Evolutionary conservation across 2,888 invertebrate species (phyloP).

Genomic region (Bursaphelenchus okinawaensis): DNA sequence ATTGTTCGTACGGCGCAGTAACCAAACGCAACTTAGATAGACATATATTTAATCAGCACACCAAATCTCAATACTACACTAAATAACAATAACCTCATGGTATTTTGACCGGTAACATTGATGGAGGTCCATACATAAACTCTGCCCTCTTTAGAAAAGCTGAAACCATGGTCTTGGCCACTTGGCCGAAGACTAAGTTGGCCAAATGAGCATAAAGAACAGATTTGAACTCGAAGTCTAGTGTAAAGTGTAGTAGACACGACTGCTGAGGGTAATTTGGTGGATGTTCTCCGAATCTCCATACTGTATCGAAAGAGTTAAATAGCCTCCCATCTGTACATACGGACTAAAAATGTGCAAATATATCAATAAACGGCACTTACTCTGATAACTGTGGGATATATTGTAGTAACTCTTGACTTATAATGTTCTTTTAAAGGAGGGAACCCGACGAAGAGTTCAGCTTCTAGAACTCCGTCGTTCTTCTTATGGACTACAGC

Average conservation of each 20-base stretch:
- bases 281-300: conserved; percentile 83
- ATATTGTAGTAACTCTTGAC: conserved; percentile 46
- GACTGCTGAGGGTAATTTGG: conserved; percentile 59
- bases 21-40: conserved; percentile 55
- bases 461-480: conserved; percentile 27
- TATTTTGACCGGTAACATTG: neutral
- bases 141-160: conserved; percentile 83
- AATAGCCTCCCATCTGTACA: conserved; percentile 84
- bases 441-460: conserved; percentile 49
- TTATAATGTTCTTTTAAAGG: conserved; percentile 44
- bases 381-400: conserved; percentile 48
- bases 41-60: conserved; percentile 52
- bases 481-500: conserved; percentile 31
- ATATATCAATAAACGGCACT: conserved; percentile 6
- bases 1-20: conserved; percentile 41
- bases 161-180: conserved; percentile 75
- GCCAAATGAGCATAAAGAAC: conserved; percentile 80
- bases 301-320: conserved; percentile 78
- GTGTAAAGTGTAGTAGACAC: conserved; percentile 59
- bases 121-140: conserved; percentile 68
- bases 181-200: conserved; percentile 85
- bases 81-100: neutral
- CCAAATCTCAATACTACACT: conserved; percentile 3
- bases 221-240: conserved; percentile 79
- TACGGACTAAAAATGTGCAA: conserved; percentile 65